Percentiles rank a stretch among this genome's conserved stretches.
Conservation (phyloP, 2,113 vertebrate species). For the Labeo rohita region DNA sequence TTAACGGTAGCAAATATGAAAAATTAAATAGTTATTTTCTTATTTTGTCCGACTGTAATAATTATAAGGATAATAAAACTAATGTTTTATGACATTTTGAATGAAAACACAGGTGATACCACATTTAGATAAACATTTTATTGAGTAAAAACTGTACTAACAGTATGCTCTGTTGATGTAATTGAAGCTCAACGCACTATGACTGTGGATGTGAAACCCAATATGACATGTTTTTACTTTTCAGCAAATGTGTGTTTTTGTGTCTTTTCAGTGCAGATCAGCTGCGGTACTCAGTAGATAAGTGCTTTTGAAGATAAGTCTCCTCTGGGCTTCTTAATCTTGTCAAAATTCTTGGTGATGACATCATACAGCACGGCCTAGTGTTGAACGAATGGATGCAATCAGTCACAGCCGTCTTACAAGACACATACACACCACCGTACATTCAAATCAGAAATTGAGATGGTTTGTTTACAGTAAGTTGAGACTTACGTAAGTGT, state of each 20-base stretch:
- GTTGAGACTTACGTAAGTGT: slow-evolving; percentile 81
- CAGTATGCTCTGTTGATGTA: slow-evolving; percentile 35
- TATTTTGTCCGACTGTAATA: not conserved
- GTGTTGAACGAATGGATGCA: slow-evolving; percentile 28
- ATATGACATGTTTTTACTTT: slow-evolving; percentile 57
- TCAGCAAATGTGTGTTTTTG: slow-evolving; percentile 37
- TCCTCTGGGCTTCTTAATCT: slow-evolving; percentile 89
- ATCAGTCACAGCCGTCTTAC: not conserved
- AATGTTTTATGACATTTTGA: not conserved
- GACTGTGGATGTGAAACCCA: slow-evolving; percentile 45
- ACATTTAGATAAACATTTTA: slow-evolving; percentile 61
- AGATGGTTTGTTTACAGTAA: not conserved
- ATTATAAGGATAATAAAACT: not conserved
- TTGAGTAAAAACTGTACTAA: slow-evolving; percentile 62
- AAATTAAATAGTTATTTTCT: not conserved
- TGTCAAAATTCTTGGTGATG: slow-evolving; percentile 88
- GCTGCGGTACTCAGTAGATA: slow-evolving; percentile 80
- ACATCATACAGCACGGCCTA: slow-evolving; percentile 87
- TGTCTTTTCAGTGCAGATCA: slow-evolving; percentile 5
- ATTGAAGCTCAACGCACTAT: slow-evolving; percentile 7
- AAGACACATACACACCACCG: not conserved
- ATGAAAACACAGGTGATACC: not conserved
- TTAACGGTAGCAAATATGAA: not conserved
- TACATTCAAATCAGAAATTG: not conserved
- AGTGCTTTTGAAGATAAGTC: slow-evolving; percentile 82